Percentiles rank a stretch among this genome's conserved stretches.
Evolutionary conservation across 2,797 vertebrate species (phyloP).

Genomic region (Melanotaenia parkinsoni): DNA sequence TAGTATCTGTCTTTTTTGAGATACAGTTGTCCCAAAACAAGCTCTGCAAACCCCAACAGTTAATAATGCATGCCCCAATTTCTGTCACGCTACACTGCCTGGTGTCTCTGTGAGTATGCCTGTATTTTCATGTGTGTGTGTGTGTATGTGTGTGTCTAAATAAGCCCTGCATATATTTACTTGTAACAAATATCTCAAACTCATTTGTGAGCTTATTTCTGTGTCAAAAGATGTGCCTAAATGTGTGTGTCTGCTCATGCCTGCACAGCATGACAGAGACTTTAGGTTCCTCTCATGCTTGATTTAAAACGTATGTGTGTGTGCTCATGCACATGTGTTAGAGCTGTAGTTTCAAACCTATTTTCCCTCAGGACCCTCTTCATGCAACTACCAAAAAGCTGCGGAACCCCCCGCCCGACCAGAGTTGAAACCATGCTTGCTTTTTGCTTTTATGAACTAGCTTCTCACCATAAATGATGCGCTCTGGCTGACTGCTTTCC

Average conservation of each 20-base stretch:
- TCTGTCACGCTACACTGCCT: conserved; percentile 50
- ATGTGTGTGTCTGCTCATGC: conserved; percentile 1
- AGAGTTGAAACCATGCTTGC: too few species aligned
- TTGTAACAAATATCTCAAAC: conserved; percentile 40
- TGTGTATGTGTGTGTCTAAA: conserved; percentile 10
- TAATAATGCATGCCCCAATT: conserved; percentile 77
- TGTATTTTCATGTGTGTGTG: conserved; percentile 27
- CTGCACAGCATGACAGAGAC: conserved; percentile 32
- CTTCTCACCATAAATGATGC: too few species aligned
- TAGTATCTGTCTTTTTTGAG: conserved; percentile 50
- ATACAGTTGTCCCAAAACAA: conserved; percentile 52
- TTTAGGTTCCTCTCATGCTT: conserved; percentile 50
- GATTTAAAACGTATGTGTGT: conserved; percentile 54
- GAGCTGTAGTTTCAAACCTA: too few species aligned
- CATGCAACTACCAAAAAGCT: too few species aligned
- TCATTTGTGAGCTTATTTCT: conserved; percentile 29
- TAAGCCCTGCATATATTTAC: conserved; percentile 19
- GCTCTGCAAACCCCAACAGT: conserved; percentile 56
- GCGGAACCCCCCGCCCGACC: too few species aligned
- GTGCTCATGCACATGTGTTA: not conserved
- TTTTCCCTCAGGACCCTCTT: too few species aligned
- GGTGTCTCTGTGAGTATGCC: conserved; percentile 50
- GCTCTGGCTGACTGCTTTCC: too few species aligned
- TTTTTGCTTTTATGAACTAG: too few species aligned
- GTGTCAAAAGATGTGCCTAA: conserved; percentile 5